phyloP scores from a whole-genome alignment of 2,888 invertebrate species.

The Agrotis ipsilon region DNA sequence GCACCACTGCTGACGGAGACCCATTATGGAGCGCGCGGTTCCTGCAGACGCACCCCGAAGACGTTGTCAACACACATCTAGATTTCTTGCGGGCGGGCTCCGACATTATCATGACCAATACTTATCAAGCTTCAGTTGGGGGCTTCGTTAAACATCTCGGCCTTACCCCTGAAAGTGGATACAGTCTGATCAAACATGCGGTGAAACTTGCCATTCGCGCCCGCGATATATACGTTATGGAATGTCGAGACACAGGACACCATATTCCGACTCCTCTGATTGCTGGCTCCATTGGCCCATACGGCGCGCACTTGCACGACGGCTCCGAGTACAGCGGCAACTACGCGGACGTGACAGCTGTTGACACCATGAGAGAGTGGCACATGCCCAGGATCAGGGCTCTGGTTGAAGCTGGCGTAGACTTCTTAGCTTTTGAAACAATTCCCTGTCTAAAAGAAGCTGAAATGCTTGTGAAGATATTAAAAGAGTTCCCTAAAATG shows the following conservation, averaged over 20 bases:
- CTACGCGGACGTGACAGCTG: slow-evolving; percentile 92
- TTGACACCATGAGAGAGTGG: slow-evolving; percentile 94
- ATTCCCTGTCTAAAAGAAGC: slow-evolving; percentile 97
- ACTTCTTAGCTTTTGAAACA: slow-evolving; percentile 97
- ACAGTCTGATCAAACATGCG: slow-evolving; percentile 93
- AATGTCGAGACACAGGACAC: slow-evolving; percentile 74
- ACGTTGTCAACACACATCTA: slow-evolving; percentile 94
- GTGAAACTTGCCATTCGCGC: slow-evolving; percentile 94
- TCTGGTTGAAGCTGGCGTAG: slow-evolving; percentile 94
- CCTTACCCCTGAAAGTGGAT: slow-evolving; percentile 92
- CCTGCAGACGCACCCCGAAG: slow-evolving; percentile 94
- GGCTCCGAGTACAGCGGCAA: slow-evolving; percentile 97
- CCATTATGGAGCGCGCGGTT: slow-evolving; percentile 97
- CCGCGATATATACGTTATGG: slow-evolving; percentile 90
- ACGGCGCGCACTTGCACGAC: slow-evolving; percentile 96
- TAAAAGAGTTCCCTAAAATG: slow-evolving; percentile 94
- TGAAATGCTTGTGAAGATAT: slow-evolving; percentile 93
- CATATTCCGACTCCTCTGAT: slow-evolving; percentile 89
- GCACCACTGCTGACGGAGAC: slow-evolving; percentile 94
- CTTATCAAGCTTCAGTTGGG: slow-evolving; percentile 96
- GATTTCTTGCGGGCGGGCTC: slow-evolving; percentile 96
- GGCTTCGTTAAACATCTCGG: slow-evolving; percentile 94
- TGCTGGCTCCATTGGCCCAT: slow-evolving; percentile 97
- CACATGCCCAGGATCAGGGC: slow-evolving; percentile 95
- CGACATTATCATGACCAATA: slow-evolving; percentile 96